Base-by-base conservation (phyloP, 2,888 invertebrate species). In the Oconnorella tubifera region DNA sequence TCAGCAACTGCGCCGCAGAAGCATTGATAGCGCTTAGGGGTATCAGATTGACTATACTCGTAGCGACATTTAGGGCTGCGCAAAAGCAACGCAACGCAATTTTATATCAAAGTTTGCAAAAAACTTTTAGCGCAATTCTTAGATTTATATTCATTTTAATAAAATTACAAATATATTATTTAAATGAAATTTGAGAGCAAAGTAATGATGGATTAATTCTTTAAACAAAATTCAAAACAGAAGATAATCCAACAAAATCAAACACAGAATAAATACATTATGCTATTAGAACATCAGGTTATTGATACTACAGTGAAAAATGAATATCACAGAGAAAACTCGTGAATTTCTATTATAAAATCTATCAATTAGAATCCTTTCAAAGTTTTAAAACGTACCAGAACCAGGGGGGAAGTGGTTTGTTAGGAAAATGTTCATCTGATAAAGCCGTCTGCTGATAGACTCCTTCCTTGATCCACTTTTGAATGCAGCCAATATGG, bases 381-480 rank as follows among this genome's bases (percentile, higher is more conserved):
- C n/a, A n/a, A n/a, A n/a, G n/a, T n/a, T n/a, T n/a, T n/a, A 40
- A 19, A 40, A 40, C 40, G 10, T 70, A 82, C 82, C 82, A 82
- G 62, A 76, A 73, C 82, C 82, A 82, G 3, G 78, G 78, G 2
- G 78, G 78, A 32, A 79, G 70, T 56, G 75, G 70, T 48, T 71
- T 70, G 4, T 74, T 70, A 32, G 71, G 71, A 32, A 76, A 68
- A 29, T 73, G 68, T 4, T 75, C 74, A 3, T 76, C 77, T 25
- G 76, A 73, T 55, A 75, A 74, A 56, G 76, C 73, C 27, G 75
- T 73, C 59, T 78, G 76, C 64, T 79, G 79, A 64, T 80, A 79
- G 1, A 77, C 90, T 4, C 82, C 91, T 78, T 96, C 94, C 74
- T 89, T 90, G 0, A 91, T 89, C 96, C 96, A 96, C 76, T 91